A percentile compares a stretch with the other conserved stretches of the same genome.
These are phyloP conservation scores for Coturnix japonica DNA, from an alignment of 2,113 vertebrate species.

Conservation along the genomic window DNA sequence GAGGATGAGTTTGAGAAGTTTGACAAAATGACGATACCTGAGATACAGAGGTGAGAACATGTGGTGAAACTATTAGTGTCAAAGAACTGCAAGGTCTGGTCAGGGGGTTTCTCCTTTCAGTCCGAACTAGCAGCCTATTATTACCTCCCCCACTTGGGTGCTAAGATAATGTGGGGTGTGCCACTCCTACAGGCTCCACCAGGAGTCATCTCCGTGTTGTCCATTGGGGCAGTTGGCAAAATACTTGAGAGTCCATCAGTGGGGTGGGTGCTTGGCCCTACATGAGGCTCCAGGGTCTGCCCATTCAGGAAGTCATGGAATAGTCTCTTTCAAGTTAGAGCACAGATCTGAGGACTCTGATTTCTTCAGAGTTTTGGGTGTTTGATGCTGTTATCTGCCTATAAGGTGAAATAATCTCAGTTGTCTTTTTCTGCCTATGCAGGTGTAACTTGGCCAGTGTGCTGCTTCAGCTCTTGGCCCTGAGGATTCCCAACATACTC, in stretches of 20 bases:
- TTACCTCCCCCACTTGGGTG: background rate
- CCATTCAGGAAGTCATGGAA: too few species aligned
- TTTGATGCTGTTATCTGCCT: background rate
- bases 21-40: conserved; percentile 88
- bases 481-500: conserved; percentile 90
- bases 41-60: conserved; percentile 91
- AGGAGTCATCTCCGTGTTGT: background rate
- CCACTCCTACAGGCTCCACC: background rate
- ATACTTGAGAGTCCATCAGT: background rate
- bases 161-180: background rate
- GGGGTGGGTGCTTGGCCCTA: background rate
- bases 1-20: conserved; percentile 93
- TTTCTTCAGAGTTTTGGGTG: too few species aligned
- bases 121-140: background rate
- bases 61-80: background rate
- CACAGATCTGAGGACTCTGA: background rate
- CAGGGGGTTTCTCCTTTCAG: background rate
- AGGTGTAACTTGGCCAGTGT: conserved; percentile 95
- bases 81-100: background rate
- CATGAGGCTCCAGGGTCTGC: too few species aligned
- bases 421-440: background rate
- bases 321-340: background rate
- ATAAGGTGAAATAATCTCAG: background rate
- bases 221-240: background rate
- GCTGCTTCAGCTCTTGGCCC: conserved; percentile 91